Conservation (phyloP, 2,888 invertebrate genomes). For the Cephus pygmeus region DNA sequence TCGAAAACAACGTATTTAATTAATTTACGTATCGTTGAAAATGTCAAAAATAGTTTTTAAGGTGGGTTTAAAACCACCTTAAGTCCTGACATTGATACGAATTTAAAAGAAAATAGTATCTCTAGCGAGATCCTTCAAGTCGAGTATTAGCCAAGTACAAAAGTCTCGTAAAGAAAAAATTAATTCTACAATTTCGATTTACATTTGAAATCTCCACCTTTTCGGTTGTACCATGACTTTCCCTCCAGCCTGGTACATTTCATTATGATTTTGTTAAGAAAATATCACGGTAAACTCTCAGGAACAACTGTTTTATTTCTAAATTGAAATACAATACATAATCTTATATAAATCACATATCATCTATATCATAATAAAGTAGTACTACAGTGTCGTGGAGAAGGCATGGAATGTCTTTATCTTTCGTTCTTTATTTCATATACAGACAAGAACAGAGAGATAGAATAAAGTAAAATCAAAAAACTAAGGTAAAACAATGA, state of each 20-base stretch:
- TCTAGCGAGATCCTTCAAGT: too few relatives aligned
- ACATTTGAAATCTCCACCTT: too few relatives aligned
- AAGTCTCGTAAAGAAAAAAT: too few relatives aligned
- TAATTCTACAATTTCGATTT: too few relatives aligned
- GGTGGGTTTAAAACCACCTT: too few relatives aligned
- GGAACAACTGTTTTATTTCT: conserved; percentile 34
- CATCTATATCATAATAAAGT: conserved; percentile 27
- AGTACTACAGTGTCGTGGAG: conserved; percentile 7
- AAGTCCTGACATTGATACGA: too few relatives aligned
- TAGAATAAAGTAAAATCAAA: conserved; percentile 10
- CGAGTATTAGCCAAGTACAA: too few relatives aligned
- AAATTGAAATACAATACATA: conserved; percentile 38
- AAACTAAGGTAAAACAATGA: conserved; percentile 7
- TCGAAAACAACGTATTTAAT: too few relatives aligned
- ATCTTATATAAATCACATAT: conserved; percentile 44
- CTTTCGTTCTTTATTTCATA: conserved; percentile 15
- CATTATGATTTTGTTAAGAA: background rate
- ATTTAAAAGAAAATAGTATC: too few relatives aligned
- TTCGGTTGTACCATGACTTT: too few relatives aligned
- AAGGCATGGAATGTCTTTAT: conserved; percentile 15
- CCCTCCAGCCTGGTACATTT: background rate
- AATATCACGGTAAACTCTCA: background rate
- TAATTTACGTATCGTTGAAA: too few relatives aligned
- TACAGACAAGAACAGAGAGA: conserved; percentile 8
- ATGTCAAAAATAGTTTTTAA: too few relatives aligned